Evolutionary conservation across 2,888 invertebrate genomes (phyloP).

Genomic region (Dryobota labecula): DNA sequence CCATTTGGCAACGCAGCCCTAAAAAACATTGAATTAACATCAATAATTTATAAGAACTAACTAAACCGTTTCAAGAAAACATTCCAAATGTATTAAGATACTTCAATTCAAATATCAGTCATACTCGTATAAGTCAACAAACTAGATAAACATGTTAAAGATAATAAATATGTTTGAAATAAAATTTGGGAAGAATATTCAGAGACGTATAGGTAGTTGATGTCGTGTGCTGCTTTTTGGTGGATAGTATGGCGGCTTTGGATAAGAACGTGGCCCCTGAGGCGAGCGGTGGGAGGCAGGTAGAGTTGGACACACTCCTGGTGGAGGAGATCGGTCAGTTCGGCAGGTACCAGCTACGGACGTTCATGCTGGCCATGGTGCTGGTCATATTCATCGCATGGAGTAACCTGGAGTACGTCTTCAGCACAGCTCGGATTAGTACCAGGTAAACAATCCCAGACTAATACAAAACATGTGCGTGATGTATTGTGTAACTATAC

Average conservation of each 20-base stretch:
- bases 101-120: conserved; percentile 18
- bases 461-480: background rate
- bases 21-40: too few relatives aligned
- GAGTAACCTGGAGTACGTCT: conserved; percentile 80
- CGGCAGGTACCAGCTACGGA: conserved; percentile 79
- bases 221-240: background rate
- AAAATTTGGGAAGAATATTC: conserved; percentile 9
- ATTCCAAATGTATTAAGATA: conserved; percentile 5
- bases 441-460: conserved; percentile 73
- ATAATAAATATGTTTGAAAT: conserved; percentile 22
- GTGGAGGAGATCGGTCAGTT: conserved; percentile 84
- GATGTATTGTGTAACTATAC: background rate
- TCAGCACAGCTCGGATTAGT: conserved; percentile 82
- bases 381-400: conserved; percentile 78
- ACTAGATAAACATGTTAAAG: conserved; percentile 39
- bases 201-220: conserved; percentile 11
- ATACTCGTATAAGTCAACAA: conserved; percentile 38
- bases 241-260: conserved; percentile 15
- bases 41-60: background rate
- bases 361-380: conserved; percentile 69
- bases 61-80: background rate
- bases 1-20: background rate
- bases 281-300: background rate
- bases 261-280: conserved; percentile 11
- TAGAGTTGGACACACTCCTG: conserved; percentile 79